A percentile compares a stretch with the other conserved stretches of the same genome.
Conservation (phyloP, 2,797 vertebrate species). For the Danio jaintianensis region DNA sequence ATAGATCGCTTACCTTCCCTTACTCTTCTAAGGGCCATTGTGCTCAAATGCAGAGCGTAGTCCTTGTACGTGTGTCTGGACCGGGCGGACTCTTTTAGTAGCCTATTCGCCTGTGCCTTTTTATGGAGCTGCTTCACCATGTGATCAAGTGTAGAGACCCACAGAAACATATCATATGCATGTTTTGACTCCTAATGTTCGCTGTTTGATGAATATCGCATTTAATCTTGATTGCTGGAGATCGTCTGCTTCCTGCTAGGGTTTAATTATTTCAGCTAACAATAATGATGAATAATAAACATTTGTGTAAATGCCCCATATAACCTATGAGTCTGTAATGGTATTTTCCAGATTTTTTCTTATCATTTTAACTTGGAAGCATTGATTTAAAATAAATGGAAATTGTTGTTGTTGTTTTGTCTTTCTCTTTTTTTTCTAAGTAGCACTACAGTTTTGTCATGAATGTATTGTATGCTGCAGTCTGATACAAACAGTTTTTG, state of each 20-base stretch:
- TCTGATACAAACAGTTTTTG: conserved; percentile 1
- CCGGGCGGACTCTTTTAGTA: too few species aligned
- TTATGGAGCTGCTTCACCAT: not conserved
- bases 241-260: not conserved
- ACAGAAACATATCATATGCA: not conserved
- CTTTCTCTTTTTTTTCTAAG: too few species aligned
- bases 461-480: not conserved
- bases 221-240: not conserved
- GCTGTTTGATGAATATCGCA: not conserved
- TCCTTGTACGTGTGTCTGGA: too few species aligned
- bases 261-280: not conserved
- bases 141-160: not conserved
- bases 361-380: too few species aligned
- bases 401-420: not conserved
- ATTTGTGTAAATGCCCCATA: not conserved
- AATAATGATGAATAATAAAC: not conserved
- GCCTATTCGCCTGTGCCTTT: too few species aligned
- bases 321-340: too few species aligned
- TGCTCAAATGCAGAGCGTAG: not conserved
- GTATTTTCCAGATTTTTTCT: too few species aligned
- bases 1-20: not conserved
- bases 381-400: too few species aligned
- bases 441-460: not conserved
- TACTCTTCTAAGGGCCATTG: not conserved
- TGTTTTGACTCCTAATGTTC: not conserved